Conservation (phyloP, 2,113 vertebrate genomes). For the Butorides virescens region DNA sequence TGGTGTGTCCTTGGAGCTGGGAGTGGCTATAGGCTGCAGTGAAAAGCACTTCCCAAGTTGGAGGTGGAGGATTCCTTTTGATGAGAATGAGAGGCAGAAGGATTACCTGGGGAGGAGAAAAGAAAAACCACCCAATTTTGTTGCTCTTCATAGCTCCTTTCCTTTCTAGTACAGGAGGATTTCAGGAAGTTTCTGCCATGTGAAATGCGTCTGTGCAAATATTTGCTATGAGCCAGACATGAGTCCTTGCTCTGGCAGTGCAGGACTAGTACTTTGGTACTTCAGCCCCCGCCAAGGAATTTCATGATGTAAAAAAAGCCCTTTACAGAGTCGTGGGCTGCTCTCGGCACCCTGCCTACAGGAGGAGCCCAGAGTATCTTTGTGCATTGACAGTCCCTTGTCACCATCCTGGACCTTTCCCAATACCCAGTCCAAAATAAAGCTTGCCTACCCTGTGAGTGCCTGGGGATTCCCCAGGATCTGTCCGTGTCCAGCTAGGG, state of each 20-base stretch:
- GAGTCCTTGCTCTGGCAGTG: not conserved
- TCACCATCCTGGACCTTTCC: not conserved
- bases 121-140: not conserved
- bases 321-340: not conserved
- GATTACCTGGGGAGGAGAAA: not conserved
- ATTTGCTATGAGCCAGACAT: not conserved
- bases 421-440: not conserved
- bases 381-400: not conserved
- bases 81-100: not conserved
- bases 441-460: not conserved
- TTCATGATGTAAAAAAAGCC: not conserved
- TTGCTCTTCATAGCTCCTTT: not conserved
- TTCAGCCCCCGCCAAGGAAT: not conserved
- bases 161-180: not conserved
- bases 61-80: not conserved
- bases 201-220: not conserved
- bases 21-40: not conserved
- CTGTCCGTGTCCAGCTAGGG: not conserved
- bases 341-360: not conserved
- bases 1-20: conserved; percentile 17
- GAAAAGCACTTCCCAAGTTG: conserved; percentile 19
- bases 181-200: not conserved
- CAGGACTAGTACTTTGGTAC: not conserved
- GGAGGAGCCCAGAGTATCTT: not conserved
- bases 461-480: not conserved